phyloP scores from a whole-genome alignment of 92 coral and sea anemone genomes.

The Palythoa heliodiscus region DNA sequence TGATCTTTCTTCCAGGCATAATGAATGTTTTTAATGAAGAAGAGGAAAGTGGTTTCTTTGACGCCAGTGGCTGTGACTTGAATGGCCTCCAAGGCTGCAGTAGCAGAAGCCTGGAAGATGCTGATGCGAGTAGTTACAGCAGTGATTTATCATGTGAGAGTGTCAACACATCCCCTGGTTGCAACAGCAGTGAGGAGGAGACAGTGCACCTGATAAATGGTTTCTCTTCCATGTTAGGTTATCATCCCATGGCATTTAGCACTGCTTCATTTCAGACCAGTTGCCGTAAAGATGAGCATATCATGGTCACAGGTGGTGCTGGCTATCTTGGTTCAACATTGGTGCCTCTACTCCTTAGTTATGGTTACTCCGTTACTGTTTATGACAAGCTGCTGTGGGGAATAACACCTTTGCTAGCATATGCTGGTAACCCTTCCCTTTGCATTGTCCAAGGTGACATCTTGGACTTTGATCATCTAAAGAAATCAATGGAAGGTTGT shows the following conservation, averaged over 20 bases:
- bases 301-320: conserved; percentile 92
- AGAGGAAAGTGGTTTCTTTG: conserved; percentile 10
- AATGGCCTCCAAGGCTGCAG: neutral
- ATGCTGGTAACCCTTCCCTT: conserved; percentile 65
- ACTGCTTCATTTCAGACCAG: neutral
- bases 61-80: conserved; percentile 6
- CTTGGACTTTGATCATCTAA: conserved; percentile 64
- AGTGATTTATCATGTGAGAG: conserved; percentile 29
- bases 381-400: conserved; percentile 92
- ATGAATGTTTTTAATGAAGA: conserved; percentile 29
- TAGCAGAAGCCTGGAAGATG: neutral
- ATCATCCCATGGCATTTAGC: neutral
- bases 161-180: neutral
- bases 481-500: conserved; percentile 61
- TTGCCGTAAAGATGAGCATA: conserved; percentile 34
- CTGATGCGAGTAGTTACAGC: conserved; percentile 13
- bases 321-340: conserved; percentile 91
- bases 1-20: neutral
- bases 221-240: neutral
- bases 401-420: conserved; percentile 57
- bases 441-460: conserved; percentile 79
- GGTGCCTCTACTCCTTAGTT: conserved; percentile 81
- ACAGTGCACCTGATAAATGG: neutral
- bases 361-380: conserved; percentile 74
- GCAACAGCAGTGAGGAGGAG: neutral